Evolutionary conservation across 2,888 invertebrate genomes (phyloP), one percentile per base, ranked within the genome.

Genomic region (Serripes groenlandicus): DNA sequence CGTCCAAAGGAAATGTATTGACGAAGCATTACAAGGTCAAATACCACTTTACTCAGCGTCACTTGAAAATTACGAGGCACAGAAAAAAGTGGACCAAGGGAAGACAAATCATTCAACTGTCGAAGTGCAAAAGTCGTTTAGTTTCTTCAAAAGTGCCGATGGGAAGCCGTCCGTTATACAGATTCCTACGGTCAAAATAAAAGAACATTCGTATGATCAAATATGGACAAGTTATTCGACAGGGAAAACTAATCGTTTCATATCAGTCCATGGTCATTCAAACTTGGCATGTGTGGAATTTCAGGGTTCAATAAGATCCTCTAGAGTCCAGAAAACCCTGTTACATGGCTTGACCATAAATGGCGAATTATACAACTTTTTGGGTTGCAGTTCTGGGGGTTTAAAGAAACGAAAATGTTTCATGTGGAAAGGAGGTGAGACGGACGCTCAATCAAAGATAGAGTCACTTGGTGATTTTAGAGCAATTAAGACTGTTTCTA

Each of bases 341-440:
- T 23, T 78, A 18, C 58, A 69, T 42, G 83, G 78, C 5, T n/a
- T 86, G 9, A 78, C 49, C 3, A 71, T 86, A 1, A 83, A 83
- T 37, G 86, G 86, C 7, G 30, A 74, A 0, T 7, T 64, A 5
- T 86, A 86, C 66, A 35, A 58, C 18, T 86, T 83, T 60, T 69
- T 86, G 2, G 86, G 83, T 3, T 86, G 86, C 56, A 86, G 83
- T 69, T 72, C 78, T 18, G 75, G 35, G 23, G 86, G 86, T 56
- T 37, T 83, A 23, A 86, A 86, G 66, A 32, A 72, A 1, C 66
- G 86, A 37, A 83, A 80, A 77, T 86, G 86, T 62, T 83, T 72
- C n/a, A 66, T 86, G 76, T 86, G 75, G 78, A 32, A 73, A 42
- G 86, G 86, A 9, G 56, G 28, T 4, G 30, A 30, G 21, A 9